These are phyloP conservation scores for Callitettix versicolor DNA, from an alignment of 1,140 invertebrate species.

Conservation along the genomic window DNA sequence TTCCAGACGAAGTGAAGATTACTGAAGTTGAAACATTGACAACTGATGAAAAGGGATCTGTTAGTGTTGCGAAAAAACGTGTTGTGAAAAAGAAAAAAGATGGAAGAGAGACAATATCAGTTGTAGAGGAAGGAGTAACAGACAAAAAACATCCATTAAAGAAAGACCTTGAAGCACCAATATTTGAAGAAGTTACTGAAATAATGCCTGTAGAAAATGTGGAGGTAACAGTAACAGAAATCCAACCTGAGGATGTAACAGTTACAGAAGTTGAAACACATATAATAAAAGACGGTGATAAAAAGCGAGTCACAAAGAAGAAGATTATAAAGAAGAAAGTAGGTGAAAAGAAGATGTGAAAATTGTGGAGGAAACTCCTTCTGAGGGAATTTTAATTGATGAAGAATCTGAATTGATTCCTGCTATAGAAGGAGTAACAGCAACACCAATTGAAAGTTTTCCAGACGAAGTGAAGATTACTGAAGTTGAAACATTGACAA, in stretches of 20 bases:
- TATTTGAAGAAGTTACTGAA: slow-evolving; percentile 4
- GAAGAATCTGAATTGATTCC: slow-evolving; percentile 16
- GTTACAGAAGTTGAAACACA: slow-evolving; percentile 24
- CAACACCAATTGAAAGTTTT: slow-evolving; percentile 2
- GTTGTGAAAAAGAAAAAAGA: slow-evolving; percentile 23
- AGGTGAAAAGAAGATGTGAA: slow-evolving; percentile 17
- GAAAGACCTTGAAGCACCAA: neutral
- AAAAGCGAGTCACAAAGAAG: slow-evolving; percentile 27
- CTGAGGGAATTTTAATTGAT: slow-evolving; percentile 2
- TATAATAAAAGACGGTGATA: slow-evolving; percentile 8
- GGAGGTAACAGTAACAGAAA: slow-evolving; percentile 5
- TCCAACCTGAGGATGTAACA: slow-evolving; percentile 24
- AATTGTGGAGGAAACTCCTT: slow-evolving; percentile 13
- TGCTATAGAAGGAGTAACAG: slow-evolving; percentile 14
- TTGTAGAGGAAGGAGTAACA: neutral
- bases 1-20: no score
- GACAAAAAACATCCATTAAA: neutral
- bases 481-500: slow-evolving; percentile 24
- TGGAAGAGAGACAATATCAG: slow-evolving; percentile 11
- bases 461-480: slow-evolving; percentile 13
- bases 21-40: slow-evolving; percentile 26
- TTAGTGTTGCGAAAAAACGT: slow-evolving; percentile 31
- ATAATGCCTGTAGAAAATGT: neutral
- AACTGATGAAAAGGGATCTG: slow-evolving; percentile 16
- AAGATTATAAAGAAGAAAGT: slow-evolving; percentile 22